Base-by-base conservation (phyloP, 1,140 invertebrate species). In the Trinorchestia longiramus region DNA sequence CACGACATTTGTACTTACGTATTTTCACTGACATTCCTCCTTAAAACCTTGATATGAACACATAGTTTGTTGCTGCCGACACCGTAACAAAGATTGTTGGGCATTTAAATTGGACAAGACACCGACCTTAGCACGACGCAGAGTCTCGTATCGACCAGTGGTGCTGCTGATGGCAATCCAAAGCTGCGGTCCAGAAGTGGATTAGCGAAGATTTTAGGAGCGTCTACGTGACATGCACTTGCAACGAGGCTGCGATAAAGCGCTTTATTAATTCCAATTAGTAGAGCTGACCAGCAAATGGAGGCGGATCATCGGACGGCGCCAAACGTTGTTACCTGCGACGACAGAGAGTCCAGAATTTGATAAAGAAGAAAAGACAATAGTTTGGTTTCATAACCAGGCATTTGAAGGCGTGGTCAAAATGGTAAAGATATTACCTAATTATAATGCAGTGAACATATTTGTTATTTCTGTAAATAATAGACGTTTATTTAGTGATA, bases 241-340 rank as follows among this genome's bases (percentile, higher is more conserved):
- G 3, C 1, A n/a, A 94, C 44, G 92, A 94, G 44, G 43, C 44
- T 47, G 19, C 92, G 40, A 94, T 45, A 94, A 45, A 94, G 44
- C 92, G 92, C 44, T n/a, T 94, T 94, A 94, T 94, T 94, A 94
- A 94, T 94, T 45, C 92, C 36, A 47, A 94, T 94, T 94, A 94
- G 92, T 44, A n/a, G 40, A 47, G 43, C 88, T 91, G 92, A 43
- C 43, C 92, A 19, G 44, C 41, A 45, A 94, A 94, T 94, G 92
- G 92, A 11, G 92, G 43, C 44, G 88, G 88, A 90, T 90, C 88
- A 42, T 42, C 88, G 41, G 88, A 4, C 88, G 88, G n/a, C 11
- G 88, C 43, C 88, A 28, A 19, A 77, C 62, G 28, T 11, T 1
- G 62, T 77, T 77, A 77, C 62, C 28, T 77, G 19, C 62, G 1